Base-by-base conservation (phyloP, 2,113 vertebrate genomes). In the Clarias macrocephalus region DNA sequence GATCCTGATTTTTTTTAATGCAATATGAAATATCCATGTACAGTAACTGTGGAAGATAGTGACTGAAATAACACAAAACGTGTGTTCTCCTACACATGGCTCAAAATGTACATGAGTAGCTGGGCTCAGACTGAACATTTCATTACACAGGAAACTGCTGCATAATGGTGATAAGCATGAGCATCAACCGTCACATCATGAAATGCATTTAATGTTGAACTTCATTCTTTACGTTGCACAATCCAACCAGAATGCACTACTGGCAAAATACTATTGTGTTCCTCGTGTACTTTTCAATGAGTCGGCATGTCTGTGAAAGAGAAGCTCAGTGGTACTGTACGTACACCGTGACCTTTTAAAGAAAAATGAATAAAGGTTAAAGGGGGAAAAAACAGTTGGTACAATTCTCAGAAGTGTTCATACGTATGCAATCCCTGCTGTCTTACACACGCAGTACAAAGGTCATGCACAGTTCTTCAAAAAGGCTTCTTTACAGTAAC, bases 101-200 rank as follows among this genome's bases (percentile, higher is more conserved):
- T 33, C 60, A 65, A 33, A 60, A 59, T 18, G 28, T 73, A 33
- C 28, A 57, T 59, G 28, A 54, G 30, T 10, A 19, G 33, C 16
- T 48, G 56, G 5, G 56, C 83, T 63, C 37, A 75, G 8, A n/a
- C 52, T 63, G 30, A 62, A 85, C 15, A 48, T 16, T 6, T 9
- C 23, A 85, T 76, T 8, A 52, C 9, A 42, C 19, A 79, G 56
- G 73, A 79, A 85, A 79, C n/a, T 76, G 56, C 72, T 52, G 72
- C n/a, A 30, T 54, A n/a, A 66, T 21, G n/a, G 19, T 79, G 59
- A 65, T 52, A 76, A 65, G 59, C 25, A 63, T 54, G 11, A 28
- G 3, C 37, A 48, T 48, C 33, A 75, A 73, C 21, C 2, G 28
- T 16, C 30, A 5, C 60, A 48, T n/a, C 37, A 9, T 23, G 33